A percentile compares a stretch with the other conserved stretches of the same genome.
phyloP scores from a whole-genome alignment of 2,113 vertebrate species.

The Danio rerio region DNA sequence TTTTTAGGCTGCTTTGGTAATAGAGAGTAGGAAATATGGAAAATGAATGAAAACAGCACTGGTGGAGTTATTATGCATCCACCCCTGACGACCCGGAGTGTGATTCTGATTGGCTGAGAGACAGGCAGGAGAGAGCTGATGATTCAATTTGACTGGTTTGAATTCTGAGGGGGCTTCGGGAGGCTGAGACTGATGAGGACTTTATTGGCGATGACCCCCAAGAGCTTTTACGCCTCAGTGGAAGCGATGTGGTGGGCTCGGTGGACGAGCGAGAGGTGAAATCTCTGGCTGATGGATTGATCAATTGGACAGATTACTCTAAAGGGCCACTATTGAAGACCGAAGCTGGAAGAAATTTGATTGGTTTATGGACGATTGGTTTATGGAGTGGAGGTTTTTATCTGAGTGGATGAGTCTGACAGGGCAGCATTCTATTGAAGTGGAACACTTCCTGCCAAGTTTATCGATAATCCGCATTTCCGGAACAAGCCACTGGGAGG shows the following conservation, averaged over 20 bases:
- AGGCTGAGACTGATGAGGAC: slow-evolving; percentile 29
- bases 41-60: not conserved
- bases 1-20: not conserved
- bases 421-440: not conserved
- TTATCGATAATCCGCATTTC: not conserved
- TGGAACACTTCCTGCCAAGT: not conserved
- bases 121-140: not conserved
- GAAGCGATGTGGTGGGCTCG: not conserved
- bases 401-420: not conserved
- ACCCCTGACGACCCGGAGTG: not conserved
- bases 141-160: slow-evolving; percentile 18
- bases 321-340: not conserved
- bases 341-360: slow-evolving; percentile 4
- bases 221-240: not conserved
- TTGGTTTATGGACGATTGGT: slow-evolving; percentile 12
- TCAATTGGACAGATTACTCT: slow-evolving; percentile 27
- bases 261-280: slow-evolving; percentile 6
- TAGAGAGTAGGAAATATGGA: not conserved
- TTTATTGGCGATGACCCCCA: slow-evolving; percentile 20
- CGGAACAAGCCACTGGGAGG: not conserved
- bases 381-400: slow-evolving; percentile 19
- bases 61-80: not conserved
- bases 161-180: slow-evolving; percentile 1
- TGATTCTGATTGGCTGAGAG: slow-evolving; percentile 29
- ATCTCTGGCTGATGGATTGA: slow-evolving; percentile 19